Conservation (phyloP, 2,113 vertebrate species). For the Trogon surrucura region DNA sequence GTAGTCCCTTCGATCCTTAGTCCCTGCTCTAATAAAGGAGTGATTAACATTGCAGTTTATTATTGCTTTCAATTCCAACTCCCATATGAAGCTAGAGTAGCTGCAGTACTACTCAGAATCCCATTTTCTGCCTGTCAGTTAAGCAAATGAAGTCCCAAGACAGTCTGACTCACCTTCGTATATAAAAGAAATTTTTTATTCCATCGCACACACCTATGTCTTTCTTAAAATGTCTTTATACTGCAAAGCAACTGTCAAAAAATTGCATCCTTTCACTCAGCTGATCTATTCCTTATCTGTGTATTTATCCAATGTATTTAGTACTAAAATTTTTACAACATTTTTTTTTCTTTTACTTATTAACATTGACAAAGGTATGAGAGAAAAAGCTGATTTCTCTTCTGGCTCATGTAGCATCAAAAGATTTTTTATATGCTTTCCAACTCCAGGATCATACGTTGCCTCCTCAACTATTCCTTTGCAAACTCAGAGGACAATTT, state of each 20-base stretch:
- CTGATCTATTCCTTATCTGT: background rate
- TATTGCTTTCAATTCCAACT: conserved; percentile 48
- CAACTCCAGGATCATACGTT: conserved; percentile 1
- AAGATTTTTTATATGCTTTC: conserved; percentile 7
- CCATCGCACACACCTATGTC: background rate
- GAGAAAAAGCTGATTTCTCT: background rate
- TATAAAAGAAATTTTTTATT: conserved; percentile 25
- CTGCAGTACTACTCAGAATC: conserved; percentile 12
- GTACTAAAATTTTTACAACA: background rate
- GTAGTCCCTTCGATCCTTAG: background rate
- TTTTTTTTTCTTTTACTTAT: background rate
- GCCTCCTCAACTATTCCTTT: background rate
- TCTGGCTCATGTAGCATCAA: background rate
- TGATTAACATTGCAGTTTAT: conserved; percentile 57
- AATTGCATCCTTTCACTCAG: background rate
- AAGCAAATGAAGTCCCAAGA: conserved; percentile 51
- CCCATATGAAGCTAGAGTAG: conserved; percentile 24
- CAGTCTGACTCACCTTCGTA: conserved; percentile 30
- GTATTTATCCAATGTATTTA: background rate
- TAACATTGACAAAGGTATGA: background rate
- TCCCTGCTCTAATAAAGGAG: conserved; percentile 46
- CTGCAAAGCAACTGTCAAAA: background rate
- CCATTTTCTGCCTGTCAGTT: conserved; percentile 57
- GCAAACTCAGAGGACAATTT: conserved; percentile 30
- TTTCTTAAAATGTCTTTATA: conserved; percentile 42